Evolutionary conservation across 2,113 vertebrate genomes (phyloP), one percentile per base, ranked within the genome.

Genomic region (Agapornis roseicollis): DNA sequence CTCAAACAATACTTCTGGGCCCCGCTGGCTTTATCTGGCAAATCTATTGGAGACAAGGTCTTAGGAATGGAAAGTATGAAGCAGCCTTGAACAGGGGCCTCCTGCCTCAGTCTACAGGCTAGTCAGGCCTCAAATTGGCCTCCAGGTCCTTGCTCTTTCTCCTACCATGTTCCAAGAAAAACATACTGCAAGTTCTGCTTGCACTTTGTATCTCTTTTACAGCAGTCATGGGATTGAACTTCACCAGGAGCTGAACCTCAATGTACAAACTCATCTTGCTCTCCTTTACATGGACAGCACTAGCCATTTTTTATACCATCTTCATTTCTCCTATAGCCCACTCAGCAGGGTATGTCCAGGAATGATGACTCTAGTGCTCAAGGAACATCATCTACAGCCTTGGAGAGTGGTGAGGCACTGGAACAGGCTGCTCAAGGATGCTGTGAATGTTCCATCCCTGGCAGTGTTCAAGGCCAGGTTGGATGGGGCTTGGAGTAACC

Each of bases 61-160:
- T 88, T 64, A 93, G 90, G 90, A 95, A 93, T 71, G 82, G 82
- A 96, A 96, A 95, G 60, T 80, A 95, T 94, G 76, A 97, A 93
- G 65, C 85, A 91, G 90, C 80, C 90, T 94, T 68, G 65, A 92
- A 91, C 25, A 71, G 44, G 33, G 71, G 60, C 88, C 82, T 95
- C 74, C 80, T 90, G 85, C 41, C 56, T 79, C 31, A 3, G 72
- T 9, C 76, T 78, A 76, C 52, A 71, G 88, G 80, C 77, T 83
- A 55, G 72, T 96, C 80, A 90, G 42, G 64, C 60, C 74, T 93
- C 90, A 64, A 19, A 73, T 1, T 91, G 74, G 88, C 80, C 89
- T 89, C 65, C 68, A 92, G 80, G 90, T 90, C 80, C 77, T 94
- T 94, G 90, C 77, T 93, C 80, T 71, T 87, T 92, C 56, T 89